Percentiles rank a stretch among this genome's conserved stretches.
Evolutionary conservation across 2,113 vertebrate species (phyloP).

Genomic region (Oryzias melastigma): DNA sequence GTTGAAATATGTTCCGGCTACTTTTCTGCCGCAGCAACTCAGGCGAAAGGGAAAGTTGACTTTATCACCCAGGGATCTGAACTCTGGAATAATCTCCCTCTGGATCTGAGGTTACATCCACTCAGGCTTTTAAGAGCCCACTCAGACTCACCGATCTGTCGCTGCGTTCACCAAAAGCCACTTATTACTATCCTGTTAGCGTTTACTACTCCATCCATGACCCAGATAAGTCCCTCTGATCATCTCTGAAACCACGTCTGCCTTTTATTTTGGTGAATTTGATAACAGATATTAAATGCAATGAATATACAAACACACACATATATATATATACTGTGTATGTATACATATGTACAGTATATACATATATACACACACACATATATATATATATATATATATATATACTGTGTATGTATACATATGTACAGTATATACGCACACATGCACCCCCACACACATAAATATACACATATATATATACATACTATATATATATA

Average conservation of each 20-base stretch:
- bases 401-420: no score
- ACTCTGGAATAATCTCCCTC: conserved; percentile 46
- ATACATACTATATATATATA: no score
- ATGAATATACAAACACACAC: no score
- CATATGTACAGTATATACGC: no score
- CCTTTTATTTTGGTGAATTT: background rate
- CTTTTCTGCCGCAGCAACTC: conserved; percentile 4
- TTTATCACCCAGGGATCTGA: conserved; percentile 27
- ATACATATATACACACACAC: no score
- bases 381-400: no score
- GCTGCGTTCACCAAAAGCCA: conserved; percentile 30
- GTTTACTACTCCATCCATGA: conserved; percentile 2
- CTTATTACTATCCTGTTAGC: conserved; percentile 13
- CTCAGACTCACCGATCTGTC: conserved; percentile 12
- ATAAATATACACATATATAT: no score
- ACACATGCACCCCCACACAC: no score
- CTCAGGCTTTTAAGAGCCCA: conserved; percentile 41
- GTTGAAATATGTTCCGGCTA: conserved; percentile 6
- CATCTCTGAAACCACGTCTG: background rate
- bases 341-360: no score
- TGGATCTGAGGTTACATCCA: conserved; percentile 32
- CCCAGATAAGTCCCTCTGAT: conserved; percentile 1
- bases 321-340: no score
- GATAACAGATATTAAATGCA: background rate
- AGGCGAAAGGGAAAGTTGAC: conserved; percentile 3